A percentile compares a stretch with the other conserved stretches of the same genome.
These are phyloP conservation scores for Cyphomyrus discorhynchus DNA, from an alignment of 2,113 vertebrate species.

Conservation along the genomic window DNA sequence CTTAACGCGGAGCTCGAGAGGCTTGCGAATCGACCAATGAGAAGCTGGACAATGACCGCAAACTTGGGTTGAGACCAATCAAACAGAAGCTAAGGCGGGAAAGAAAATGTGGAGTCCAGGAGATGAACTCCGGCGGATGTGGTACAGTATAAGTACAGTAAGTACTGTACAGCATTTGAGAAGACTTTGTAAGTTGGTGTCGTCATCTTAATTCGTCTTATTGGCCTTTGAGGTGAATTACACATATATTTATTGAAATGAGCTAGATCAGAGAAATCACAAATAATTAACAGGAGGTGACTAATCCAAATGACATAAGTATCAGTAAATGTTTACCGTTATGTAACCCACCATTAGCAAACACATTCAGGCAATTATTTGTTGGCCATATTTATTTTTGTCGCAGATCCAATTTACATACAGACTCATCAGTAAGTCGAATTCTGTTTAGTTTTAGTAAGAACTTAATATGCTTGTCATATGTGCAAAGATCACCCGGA, in stretches of 20 bases:
- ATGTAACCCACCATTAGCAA: not conserved
- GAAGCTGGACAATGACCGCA: not conserved
- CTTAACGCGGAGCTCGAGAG: conserved; percentile 11
- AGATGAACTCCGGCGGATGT: not conserved
- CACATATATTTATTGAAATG: not conserved
- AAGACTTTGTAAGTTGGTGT: not conserved
- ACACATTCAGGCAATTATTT: not conserved
- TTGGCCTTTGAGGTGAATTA: not conserved
- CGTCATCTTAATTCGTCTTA: not conserved
- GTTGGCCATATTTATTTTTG: not conserved
- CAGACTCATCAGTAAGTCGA: not conserved
- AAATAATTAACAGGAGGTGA: not conserved
- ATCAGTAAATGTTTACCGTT: not conserved
- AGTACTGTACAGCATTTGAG: not conserved
- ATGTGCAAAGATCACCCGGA: not conserved
- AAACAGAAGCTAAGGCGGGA: not conserved
- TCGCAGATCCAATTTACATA: not conserved
- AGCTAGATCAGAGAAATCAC: not conserved
- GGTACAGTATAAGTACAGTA: not conserved
- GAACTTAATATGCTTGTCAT: not conserved
- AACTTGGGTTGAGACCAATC: conserved; percentile 24
- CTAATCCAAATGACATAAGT: not conserved
- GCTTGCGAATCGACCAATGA: conserved; percentile 15
- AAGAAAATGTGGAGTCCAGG: not conserved
- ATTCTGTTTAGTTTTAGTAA: not conserved